Evolutionary conservation across 2,888 invertebrate species (phyloP), one percentile per base, ranked within the genome.

Genomic region (Plagodis pulveraria): DNA sequence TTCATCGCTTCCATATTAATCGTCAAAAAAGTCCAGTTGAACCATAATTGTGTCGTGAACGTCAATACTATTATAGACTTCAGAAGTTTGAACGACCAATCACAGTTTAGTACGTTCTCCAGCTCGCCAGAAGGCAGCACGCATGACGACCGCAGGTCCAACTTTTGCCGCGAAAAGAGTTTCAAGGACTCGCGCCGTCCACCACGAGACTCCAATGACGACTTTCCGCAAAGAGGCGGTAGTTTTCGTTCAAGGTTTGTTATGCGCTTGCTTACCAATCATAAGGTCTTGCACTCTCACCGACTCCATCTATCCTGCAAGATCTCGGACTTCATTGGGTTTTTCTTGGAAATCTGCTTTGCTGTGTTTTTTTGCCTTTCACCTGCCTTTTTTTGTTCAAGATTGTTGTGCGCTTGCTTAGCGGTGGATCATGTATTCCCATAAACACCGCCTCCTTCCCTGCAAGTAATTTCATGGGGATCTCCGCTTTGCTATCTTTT

Each of bases 121-220:
- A 78, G 80, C 54, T 81, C 81, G 0, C 77, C 81, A 0, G 81
- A 81, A 48, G 68, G 75, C 46, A 74, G 76, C 38, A 56, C 68
- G 0, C 68, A 67, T 0, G 77, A 77, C n/a, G 75, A 76, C 33
- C 59, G 64, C 38, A 62, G 66, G 32, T 73, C 70, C 51, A 67
- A 54, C 7, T 76, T 69, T 49, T 66, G 75, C 4, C 65, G 78
- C 0, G 80, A 80, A 58, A 78, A 78, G 71, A 81, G 81, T 54
- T 80, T 81, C 65, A 79, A 72, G 50, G 81, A 81, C 6, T 78
- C 81, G 4, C 64, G 72, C 33, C 56, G 70, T 11, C 64, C 69
- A 0, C 69, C 72, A 0, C 58, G 69, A 6, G 78, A 80, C 6
- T 61, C 63, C 0, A 57, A 56, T 7, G 78, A 80, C 0, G 80